Evolutionary conservation across 2,113 vertebrate genomes (phyloP), one percentile per base, ranked within the genome.

Genomic region (Climacteris rufus): DNA sequence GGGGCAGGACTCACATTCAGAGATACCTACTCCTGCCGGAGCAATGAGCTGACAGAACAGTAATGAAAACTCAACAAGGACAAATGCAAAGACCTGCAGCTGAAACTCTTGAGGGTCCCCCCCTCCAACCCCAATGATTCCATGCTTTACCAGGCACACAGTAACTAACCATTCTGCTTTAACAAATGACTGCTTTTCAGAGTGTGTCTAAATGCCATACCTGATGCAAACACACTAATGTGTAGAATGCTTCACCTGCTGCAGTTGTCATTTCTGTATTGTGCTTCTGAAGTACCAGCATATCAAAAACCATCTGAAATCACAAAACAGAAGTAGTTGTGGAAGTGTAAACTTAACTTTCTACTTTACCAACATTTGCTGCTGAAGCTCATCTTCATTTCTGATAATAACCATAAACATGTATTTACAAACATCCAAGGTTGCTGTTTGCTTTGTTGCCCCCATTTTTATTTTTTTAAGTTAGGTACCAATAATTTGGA

Each of bases 201-300:
- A 16, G 22, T 47, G 33, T 33, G 31, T 69, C 54, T 65, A 47
- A 93, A 66, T 57, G 56, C 24, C 96, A 57, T 98, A 99, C 99
- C 98, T 99, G 99, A 95, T 99, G 99, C 95, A 99, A 98, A 96
- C 99, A 99, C 97, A 99, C 99, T 66, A 99, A 98, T 1, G 99
- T 99, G 98, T 99, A 99, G 90, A 99, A 99, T 4, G 99, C 99
- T 98, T 99, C 99, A 53, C 99, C 99, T 13, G 99, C 99, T 6
- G 99, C 99, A 52, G 99, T 99, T 8, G 99, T 99, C 98, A 99
- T 99, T 97, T 99, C 99, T 11, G 99, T 99, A 97, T 99, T 99
- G 98, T 99, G 99, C 98, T 99, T 99, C 94, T 99, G 99, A 94
- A 99, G 98, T 89, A 99, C 99, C 97, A 99, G 98, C 99, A 99